Evolutionary conservation across 2,888 invertebrate species (phyloP).

Genomic region (Anaspis maculata): DNA sequence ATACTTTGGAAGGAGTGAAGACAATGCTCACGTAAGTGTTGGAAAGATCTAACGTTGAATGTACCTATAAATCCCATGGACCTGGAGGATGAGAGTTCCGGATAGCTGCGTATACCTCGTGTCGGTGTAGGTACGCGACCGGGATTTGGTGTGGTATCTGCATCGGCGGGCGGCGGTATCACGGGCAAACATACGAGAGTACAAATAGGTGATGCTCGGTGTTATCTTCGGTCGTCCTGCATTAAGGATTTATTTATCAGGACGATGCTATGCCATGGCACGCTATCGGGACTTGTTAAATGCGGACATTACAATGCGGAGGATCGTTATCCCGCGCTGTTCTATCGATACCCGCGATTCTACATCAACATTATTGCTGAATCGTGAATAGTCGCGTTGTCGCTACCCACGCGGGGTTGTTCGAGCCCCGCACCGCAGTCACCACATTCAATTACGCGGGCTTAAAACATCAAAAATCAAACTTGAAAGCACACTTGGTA

Average conservation of each 20-base stretch:
- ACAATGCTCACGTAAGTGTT: too few relatives aligned
- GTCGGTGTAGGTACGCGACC: too few relatives aligned
- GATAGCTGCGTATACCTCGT: too few relatives aligned
- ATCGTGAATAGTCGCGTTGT: conserved; percentile 42
- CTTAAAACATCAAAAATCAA: too few relatives aligned
- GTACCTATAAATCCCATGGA: too few relatives aligned
- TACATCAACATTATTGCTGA: conserved; percentile 43
- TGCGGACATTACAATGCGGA: conserved; percentile 42
- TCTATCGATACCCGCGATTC: conserved; percentile 41
- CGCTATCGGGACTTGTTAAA: conserved; percentile 41
- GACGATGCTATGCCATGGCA: conserved; percentile 26
- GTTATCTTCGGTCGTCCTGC: conserved; percentile 33
- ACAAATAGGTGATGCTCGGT: conserved; percentile 37
- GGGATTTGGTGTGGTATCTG: not conserved
- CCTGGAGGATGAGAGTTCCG: too few relatives aligned
- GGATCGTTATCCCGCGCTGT: conserved; percentile 42
- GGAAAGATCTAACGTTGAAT: too few relatives aligned
- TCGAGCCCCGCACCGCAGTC: conserved; percentile 6
- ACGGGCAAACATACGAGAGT: conserved; percentile 16
- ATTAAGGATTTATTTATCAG: conserved; percentile 40
- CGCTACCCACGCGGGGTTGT: conserved; percentile 31
- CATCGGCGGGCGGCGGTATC: conserved; percentile 9
- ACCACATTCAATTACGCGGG: too few relatives aligned
- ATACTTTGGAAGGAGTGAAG: too few relatives aligned
- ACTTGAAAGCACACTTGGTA: too few relatives aligned